Base-by-base conservation (phyloP, 2,888 invertebrate species). In the Xylota segnis region DNA sequence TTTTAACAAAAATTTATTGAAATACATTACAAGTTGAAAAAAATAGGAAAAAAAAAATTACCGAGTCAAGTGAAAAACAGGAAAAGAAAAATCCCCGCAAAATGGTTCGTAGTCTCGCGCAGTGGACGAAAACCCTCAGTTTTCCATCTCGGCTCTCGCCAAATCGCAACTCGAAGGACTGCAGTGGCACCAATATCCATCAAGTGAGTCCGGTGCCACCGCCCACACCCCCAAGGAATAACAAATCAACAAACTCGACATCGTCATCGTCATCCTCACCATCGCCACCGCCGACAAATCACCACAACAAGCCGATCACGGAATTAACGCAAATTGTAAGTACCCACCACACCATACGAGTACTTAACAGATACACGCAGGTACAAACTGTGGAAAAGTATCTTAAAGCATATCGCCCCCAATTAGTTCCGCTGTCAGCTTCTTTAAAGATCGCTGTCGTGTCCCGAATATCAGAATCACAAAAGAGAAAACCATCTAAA, bases 41-140 rank as follows among this genome's bases (percentile, higher is more conserved):
- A 68, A 66, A 68, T 23, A 23, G 1, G 89, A 88, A 27, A n/a
- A 23, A 61, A 81, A 74, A 72, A 59, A 79, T 72, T 65, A 29
- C 37, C 6, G 54, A 87, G n/a, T 52, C 58, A 45, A 76, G 75
- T 87, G 79, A 74, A 18, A 87, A 78, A 83, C 82, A 88, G 83
- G 87, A 34, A 34, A n/a, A n/a, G 23, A 37, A 83, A 56, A 61
- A 50, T 10, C 43, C 71, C 45, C 47, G 7, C 71, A 91, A 90
- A 89, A 97, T 97, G 97, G 97, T 97, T 93, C 96, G 97, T 89
- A 97, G 96, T 93, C 93, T 97, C 90, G 95, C 96, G 86, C 96
- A 97, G 94, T 97, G 97, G 97, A 97, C 97, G 93, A 97, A 97
- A 94, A 97, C 97, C 89, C 94, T 97, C 91, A 97, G 97, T 94